Conservation (phyloP, 1,140 invertebrate genomes). For the Hormaphis cornu region DNA sequence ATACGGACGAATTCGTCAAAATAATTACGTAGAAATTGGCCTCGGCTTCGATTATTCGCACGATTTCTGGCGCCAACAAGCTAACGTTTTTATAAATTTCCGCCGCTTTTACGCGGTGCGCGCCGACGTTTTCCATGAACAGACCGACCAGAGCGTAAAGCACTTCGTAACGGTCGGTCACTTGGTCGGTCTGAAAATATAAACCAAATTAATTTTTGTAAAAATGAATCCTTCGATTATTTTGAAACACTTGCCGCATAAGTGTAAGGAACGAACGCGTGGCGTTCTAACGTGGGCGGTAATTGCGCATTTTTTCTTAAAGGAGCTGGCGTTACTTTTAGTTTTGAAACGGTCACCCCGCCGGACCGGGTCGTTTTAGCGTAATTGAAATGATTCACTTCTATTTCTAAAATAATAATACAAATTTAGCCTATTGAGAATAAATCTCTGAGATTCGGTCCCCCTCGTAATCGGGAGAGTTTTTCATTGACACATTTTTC, state of each 20-base stretch:
- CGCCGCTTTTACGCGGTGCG: background rate
- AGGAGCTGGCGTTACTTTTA: background rate
- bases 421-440: too few species aligned
- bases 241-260: background rate
- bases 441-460: too few species aligned
- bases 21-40: constrained; percentile 3
- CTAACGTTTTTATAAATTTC: constrained; percentile 3
- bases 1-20: too few species aligned
- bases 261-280: background rate
- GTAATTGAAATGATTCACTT: background rate
- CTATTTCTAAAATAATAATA: background rate
- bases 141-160: constrained; percentile 6
- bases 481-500: too few species aligned
- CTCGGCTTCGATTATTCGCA: constrained; percentile 20
- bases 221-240: background rate
- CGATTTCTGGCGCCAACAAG: background rate
- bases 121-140: constrained; percentile 18
- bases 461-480: too few species aligned
- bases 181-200: background rate
- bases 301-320: constrained; percentile 2
- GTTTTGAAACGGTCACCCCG: background rate
- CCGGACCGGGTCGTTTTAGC: constrained; percentile 7
- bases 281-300: background rate
- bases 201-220: background rate
- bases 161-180: background rate